Percentiles rank a stretch among this genome's conserved stretches.
These are phyloP conservation scores for Drosophila anomelani DNA, from an alignment of 2,888 invertebrate genomes.

Conservation along the genomic window DNA sequence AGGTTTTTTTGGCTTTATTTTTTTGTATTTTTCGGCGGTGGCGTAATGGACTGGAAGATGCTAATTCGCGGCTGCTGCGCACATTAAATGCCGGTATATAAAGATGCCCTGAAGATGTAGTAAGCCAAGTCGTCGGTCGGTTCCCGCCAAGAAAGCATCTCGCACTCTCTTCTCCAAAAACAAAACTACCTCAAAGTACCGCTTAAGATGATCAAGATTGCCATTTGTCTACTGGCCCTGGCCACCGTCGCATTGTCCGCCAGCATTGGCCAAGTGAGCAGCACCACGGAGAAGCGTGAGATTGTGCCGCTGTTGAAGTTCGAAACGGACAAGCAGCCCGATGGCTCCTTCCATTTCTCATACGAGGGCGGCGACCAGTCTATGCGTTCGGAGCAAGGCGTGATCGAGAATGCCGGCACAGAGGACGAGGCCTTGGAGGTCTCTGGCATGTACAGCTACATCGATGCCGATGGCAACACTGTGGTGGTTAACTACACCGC, in stretches of 20 bases:
- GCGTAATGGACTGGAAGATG: constrained; percentile 67
- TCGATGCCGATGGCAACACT: constrained; percentile 79
- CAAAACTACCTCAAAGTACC: constrained; percentile 17
- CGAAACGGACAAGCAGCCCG: constrained; percentile 68
- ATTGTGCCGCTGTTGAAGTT: constrained; percentile 72
- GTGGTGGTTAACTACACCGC: constrained; percentile 83
- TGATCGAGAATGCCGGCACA: constrained; percentile 72
- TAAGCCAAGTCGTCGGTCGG: constrained; percentile 55
- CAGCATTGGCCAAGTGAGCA: constrained; percentile 57
- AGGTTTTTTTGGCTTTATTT: constrained; percentile 27
- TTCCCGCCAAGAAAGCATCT: constrained; percentile 38
- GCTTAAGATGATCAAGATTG: constrained; percentile 72
- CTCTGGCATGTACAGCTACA: constrained; percentile 82
- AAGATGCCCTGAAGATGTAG: constrained; percentile 65
- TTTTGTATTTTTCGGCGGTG: constrained; percentile 46
- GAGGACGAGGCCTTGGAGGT: constrained; percentile 81
- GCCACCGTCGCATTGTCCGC: constrained; percentile 64
- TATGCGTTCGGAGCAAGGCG: constrained; percentile 74
- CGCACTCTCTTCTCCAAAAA: constrained; percentile 4
- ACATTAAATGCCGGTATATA: constrained; percentile 68
- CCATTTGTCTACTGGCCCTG: constrained; percentile 70
- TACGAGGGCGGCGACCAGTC: constrained; percentile 81
- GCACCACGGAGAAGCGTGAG: constrained; percentile 66
- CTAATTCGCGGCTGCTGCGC: constrained; percentile 64
- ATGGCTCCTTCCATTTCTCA: constrained; percentile 81